Evolutionary conservation across 1,140 invertebrate genomes (phyloP), one percentile per base, ranked within the genome.

Genomic region (Cheumatopsyche charites): DNA sequence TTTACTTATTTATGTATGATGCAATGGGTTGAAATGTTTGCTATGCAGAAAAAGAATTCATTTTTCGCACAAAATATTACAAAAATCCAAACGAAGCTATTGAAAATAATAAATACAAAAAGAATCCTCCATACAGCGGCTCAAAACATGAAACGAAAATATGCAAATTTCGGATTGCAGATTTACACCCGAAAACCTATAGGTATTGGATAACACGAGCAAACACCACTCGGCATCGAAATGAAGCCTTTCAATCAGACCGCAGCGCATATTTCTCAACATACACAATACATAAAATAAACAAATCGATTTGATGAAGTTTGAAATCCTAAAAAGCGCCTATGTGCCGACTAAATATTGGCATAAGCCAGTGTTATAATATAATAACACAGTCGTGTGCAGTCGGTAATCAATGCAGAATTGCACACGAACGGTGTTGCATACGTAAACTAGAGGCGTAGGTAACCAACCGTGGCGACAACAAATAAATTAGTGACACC

Each of bases 391-490:
- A n/a, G n/a, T n/a, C n/a, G n/a, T n/a, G 29, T 36, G 29, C 29
- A 15, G 4, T 6, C 7, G 11, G 41, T 47, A 66, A 66, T 66
- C 36, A 66, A 66, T 66, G 63, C 63, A 66, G 41, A 66, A 66
- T 66, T 66, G 63, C 43, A 66, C 19, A 43, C 26, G 63, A 2
- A n/a, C 63, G 7, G 42, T 66, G 63, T 36, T 36, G 29, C 29
- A 36, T 36, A 36, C 29, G 29, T 36, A 36, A 36, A 36, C 29
- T 36, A 9, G 29, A 36, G 29, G 29, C 29, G 43, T 66, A 66
- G 42, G 63, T 66, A 66, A 66, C 63, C 63, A 66, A 66, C 36
- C 63, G 42, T 45, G 63, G 63, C 23, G 63, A 66, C 63, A 66
- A 66, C 63, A 66, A 66, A 66, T 66, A 66, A 66, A 66, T 66